Conservation (phyloP, 2,113 vertebrate species). For the Furnarius figulus region DNA sequence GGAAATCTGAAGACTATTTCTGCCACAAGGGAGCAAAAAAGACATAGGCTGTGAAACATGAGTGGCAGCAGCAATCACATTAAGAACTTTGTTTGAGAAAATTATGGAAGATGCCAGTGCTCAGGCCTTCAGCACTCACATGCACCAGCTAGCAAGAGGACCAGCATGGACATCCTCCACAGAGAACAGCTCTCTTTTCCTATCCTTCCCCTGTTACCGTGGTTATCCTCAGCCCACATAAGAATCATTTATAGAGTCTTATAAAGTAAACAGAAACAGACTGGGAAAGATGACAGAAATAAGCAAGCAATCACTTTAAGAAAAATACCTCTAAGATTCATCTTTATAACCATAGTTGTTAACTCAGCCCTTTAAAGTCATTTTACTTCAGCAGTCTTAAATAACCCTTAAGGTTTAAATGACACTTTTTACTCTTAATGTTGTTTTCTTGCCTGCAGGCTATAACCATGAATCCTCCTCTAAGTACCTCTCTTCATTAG, state of each 20-base stretch:
- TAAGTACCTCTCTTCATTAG: background rate
- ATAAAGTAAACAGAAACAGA: background rate
- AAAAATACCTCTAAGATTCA: background rate
- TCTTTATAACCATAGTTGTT: background rate
- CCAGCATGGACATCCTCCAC: background rate
- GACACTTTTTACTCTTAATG: background rate
- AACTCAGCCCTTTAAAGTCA: slow-evolving; percentile 1
- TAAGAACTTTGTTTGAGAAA: background rate
- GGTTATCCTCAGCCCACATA: background rate
- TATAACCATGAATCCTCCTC: background rate
- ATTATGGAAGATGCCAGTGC: background rate
- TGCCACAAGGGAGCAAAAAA: background rate
- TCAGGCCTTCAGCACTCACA: background rate
- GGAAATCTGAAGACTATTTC: background rate
- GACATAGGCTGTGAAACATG: background rate
- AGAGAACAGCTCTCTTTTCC: background rate
- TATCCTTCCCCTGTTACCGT: accelerated
- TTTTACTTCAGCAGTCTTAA: background rate
- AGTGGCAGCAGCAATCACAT: background rate
- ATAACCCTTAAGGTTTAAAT: slow-evolving; percentile 4
- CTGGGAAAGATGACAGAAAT: background rate
- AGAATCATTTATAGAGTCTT: background rate
- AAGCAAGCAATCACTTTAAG: background rate
- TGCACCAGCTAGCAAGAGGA: background rate
- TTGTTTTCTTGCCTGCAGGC: background rate